Conservation (phyloP, 2,797 vertebrate genomes). For the Bradypus variegatus region DNA sequence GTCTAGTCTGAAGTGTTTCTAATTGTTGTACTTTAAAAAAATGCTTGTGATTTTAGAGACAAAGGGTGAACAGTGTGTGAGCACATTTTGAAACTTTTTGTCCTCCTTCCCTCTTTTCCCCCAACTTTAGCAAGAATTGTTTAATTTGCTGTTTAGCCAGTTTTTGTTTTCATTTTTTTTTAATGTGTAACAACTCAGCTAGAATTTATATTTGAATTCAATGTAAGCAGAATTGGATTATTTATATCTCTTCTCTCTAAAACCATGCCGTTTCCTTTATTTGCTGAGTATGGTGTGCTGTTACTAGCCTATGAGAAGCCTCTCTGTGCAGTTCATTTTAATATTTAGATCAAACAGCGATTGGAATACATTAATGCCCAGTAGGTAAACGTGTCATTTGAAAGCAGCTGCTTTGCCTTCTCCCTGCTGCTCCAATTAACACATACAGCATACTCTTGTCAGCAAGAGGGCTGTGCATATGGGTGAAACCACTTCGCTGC, state of each 20-base stretch:
- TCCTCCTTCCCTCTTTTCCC: not conserved
- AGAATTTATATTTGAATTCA: constrained; percentile 16
- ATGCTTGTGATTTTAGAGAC: constrained; percentile 29
- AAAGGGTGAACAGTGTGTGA: not conserved
- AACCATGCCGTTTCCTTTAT: constrained; percentile 57
- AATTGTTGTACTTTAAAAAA: constrained; percentile 55
- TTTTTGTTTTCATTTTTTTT: not conserved
- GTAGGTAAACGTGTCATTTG: constrained; percentile 76
- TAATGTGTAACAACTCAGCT: constrained; percentile 57
- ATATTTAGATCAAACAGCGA: constrained; percentile 73
- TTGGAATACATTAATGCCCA: constrained; percentile 75
- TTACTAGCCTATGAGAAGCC: constrained; percentile 55
- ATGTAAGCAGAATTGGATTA: not conserved
- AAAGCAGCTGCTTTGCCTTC: constrained; percentile 77
- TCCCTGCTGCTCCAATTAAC: constrained; percentile 81
- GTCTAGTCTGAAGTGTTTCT: constrained; percentile 44
- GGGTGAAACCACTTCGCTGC: constrained; percentile 76
- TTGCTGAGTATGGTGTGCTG: constrained; percentile 44
- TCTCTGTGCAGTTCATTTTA: constrained; percentile 68
- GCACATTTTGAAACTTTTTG: not conserved
- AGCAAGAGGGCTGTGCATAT: constrained; percentile 70
- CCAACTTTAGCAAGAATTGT: constrained; percentile 20
- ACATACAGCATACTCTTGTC: constrained; percentile 68
- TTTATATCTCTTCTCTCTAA: not conserved
- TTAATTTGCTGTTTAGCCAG: not conserved